These are phyloP conservation scores for Pituophis catenifer DNA, from an alignment of 2,113 vertebrate species.

Conservation along the genomic window DNA sequence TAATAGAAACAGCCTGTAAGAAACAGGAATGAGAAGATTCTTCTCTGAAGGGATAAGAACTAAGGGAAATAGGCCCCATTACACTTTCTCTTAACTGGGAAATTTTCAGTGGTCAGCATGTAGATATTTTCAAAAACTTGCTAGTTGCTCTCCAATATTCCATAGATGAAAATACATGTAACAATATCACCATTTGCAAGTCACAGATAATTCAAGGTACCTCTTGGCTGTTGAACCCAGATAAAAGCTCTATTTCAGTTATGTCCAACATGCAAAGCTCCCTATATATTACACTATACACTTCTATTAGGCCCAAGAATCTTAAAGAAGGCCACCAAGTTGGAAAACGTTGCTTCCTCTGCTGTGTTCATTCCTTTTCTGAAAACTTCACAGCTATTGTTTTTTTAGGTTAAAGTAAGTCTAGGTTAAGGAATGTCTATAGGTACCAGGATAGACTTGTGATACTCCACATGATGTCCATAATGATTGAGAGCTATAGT, in stretches of 20 bases:
- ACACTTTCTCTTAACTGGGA: background rate
- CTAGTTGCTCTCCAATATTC: background rate
- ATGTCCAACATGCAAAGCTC: background rate
- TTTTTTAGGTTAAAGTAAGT: background rate
- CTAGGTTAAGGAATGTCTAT: background rate
- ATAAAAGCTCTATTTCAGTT: background rate
- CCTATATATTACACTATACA: background rate
- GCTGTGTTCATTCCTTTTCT: background rate
- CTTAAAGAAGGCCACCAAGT: background rate
- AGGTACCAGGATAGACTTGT: background rate
- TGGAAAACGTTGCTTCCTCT: background rate
- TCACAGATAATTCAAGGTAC: background rate
- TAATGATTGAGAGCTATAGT: background rate
- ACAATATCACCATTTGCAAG: background rate
- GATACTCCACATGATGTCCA: background rate
- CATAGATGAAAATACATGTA: background rate
- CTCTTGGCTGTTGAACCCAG: background rate
- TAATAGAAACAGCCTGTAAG: conserved; percentile 71
- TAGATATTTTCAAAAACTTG: background rate
- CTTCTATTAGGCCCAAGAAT: background rate
- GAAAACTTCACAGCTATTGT: background rate
- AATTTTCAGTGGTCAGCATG: background rate
- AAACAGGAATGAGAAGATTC: conserved; percentile 24
- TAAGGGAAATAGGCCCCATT: background rate
- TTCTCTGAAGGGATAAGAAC: background rate